These are phyloP conservation scores for Melinaea menophilus DNA, from an alignment of 2,888 invertebrate species.

Conservation along the genomic window DNA sequence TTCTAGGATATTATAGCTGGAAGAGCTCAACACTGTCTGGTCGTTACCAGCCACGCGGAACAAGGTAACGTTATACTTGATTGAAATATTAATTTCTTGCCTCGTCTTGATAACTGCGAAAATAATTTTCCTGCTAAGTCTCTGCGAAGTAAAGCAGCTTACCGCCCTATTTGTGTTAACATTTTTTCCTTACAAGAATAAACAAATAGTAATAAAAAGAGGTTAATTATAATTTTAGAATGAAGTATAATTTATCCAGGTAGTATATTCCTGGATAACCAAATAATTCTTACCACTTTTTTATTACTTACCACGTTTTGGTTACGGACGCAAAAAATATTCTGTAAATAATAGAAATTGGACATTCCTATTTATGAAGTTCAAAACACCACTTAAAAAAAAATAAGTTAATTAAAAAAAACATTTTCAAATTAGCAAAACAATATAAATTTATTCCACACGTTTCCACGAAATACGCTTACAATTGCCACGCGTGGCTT, in stretches of 20 bases:
- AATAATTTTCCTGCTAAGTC: constrained; percentile 35
- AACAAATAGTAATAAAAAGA: neutral
- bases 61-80: constrained; percentile 55
- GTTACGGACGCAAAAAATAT: too few relatives aligned
- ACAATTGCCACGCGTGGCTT: constrained; percentile 6
- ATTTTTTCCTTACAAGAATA: constrained; percentile 18
- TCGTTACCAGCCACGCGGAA: constrained; percentile 41
- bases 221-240: constrained; percentile 8
- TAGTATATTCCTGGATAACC: too few relatives aligned
- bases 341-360: too few relatives aligned
- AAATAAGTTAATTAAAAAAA: too few relatives aligned
- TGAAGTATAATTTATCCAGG: neutral
- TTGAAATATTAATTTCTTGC: constrained; percentile 66
- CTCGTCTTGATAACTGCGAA: constrained; percentile 38
- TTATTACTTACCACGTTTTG: too few relatives aligned
- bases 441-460: neutral
- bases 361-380: too few relatives aligned
- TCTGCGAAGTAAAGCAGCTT: constrained; percentile 29
- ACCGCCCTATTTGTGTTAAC: constrained; percentile 19
- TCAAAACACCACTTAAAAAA: too few relatives aligned
- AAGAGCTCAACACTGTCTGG: constrained; percentile 45
- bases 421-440: neutral
- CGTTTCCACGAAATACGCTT: neutral
- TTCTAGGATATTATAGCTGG: constrained; percentile 25
- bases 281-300: too few relatives aligned